These are phyloP conservation scores for Hylaea fasciaria DNA, from an alignment of 2,888 invertebrate species.

Conservation along the genomic window DNA sequence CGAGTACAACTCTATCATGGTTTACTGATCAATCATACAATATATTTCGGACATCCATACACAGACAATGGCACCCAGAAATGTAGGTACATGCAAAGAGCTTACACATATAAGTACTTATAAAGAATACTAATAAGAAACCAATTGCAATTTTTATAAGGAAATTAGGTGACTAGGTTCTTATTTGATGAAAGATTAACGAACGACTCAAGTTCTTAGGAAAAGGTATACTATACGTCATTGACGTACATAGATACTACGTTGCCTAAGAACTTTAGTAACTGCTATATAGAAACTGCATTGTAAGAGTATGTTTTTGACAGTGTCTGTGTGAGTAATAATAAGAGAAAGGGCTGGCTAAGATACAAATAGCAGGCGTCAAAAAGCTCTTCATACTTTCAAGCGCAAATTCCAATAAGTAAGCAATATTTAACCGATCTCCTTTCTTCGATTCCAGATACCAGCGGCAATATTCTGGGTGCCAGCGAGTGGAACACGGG, in stretches of 20 bases:
- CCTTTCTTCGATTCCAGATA: conserved; percentile 61
- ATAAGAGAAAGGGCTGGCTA: too few species aligned
- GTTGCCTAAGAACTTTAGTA: too few species aligned
- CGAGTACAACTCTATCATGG: conserved; percentile 26
- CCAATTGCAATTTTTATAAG: conserved; percentile 19
- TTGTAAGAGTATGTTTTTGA: too few species aligned
- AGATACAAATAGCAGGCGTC: too few species aligned
- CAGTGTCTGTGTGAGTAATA: too few species aligned
- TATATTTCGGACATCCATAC: conserved; percentile 12
- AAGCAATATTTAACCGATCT: too few species aligned
- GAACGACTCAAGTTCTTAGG: conserved; percentile 9
- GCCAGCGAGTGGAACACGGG: conserved; percentile 87
- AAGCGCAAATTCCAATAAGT: too few species aligned
- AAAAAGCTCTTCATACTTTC: too few species aligned
- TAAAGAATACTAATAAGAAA: conserved; percentile 14
- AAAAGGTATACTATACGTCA: conserved; percentile 12
- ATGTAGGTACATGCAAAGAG: not conserved
- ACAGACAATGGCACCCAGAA: conserved; percentile 4
- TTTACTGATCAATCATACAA: conserved; percentile 22
- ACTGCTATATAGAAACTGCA: too few species aligned
- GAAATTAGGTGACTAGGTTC: conserved; percentile 21
- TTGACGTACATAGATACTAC: not conserved
- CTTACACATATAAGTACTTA: not conserved
- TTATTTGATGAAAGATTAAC: conserved; percentile 14
- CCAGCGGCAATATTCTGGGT: conserved; percentile 86